Percentiles rank a stretch among this genome's conserved stretches.
Evolutionary conservation across 2,113 vertebrate genomes (phyloP).

Genomic region (Corvus hawaiiensis): DNA sequence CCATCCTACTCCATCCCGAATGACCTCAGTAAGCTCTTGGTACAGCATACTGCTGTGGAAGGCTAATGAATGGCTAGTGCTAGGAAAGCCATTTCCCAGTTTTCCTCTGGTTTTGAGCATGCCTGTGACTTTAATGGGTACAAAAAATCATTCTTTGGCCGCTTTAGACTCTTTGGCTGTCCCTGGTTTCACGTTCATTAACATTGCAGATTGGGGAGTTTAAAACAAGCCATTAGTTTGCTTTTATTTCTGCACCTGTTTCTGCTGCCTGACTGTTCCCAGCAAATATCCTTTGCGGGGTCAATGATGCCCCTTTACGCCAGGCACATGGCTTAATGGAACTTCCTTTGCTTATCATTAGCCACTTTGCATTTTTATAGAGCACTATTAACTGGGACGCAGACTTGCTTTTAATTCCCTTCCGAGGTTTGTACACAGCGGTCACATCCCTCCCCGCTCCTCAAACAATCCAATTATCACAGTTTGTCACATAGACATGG

Average conservation of each 20-base stretch:
- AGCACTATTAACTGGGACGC: background rate
- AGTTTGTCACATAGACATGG: slow-evolving; percentile 15
- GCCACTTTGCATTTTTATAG: slow-evolving; percentile 40
- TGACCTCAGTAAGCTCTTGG: background rate
- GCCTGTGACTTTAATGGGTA: background rate
- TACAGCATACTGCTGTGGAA: background rate
- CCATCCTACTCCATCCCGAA: background rate
- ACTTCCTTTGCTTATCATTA: slow-evolving; percentile 30
- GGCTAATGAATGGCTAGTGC: background rate
- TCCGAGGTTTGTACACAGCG: background rate
- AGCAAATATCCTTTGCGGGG: background rate
- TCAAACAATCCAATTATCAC: slow-evolving; percentile 52
- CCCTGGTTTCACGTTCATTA: background rate
- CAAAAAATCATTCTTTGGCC: rapidly evolving
- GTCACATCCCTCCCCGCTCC: background rate
- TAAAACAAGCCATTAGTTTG: background rate
- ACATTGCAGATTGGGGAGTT: slow-evolving; percentile 1
- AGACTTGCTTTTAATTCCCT: slow-evolving; percentile 31
- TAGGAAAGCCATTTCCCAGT: background rate
- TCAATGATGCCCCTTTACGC: background rate
- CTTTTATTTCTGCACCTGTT: slow-evolving; percentile 54
- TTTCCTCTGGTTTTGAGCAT: background rate
- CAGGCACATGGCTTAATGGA: background rate
- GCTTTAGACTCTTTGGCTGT: background rate
- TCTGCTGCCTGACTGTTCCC: background rate